phyloP scores from a whole-genome alignment of 2,797 vertebrate genomes.

The Garrulus glandarius region DNA sequence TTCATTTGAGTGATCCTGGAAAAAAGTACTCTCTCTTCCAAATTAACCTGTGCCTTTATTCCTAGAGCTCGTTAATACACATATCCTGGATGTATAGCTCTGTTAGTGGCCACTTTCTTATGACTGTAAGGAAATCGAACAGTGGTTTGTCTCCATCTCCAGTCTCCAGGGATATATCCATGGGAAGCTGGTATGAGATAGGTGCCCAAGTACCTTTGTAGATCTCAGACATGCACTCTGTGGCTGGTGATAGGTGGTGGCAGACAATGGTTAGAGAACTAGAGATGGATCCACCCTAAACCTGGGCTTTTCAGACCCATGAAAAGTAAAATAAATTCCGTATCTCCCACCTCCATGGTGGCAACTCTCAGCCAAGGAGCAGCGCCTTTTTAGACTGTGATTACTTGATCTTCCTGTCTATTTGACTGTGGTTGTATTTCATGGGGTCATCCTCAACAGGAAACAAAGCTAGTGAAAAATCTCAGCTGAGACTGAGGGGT shows the following conservation, averaged over 20 bases:
- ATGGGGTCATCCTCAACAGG: neutral
- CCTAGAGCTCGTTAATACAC: neutral
- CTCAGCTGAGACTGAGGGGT: neutral
- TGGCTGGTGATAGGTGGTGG: neutral
- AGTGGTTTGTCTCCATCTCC: neutral
- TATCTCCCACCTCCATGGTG: neutral
- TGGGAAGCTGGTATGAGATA: neutral
- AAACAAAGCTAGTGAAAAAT: neutral
- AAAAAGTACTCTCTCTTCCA: neutral
- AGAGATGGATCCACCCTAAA: neutral
- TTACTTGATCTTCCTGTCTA: neutral
- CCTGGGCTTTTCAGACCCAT: neutral
- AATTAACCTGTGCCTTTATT: neutral
- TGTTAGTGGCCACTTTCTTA: neutral
- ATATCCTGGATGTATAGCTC: neutral
- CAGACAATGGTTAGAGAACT: neutral
- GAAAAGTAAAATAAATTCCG: neutral
- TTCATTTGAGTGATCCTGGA: neutral
- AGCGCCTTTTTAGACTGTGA: neutral
- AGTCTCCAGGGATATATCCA: neutral
- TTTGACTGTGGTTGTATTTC: neutral
- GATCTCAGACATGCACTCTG: neutral
- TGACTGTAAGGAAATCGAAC: accelerated
- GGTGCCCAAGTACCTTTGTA: neutral
- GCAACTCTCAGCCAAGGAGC: neutral